phyloP scores from a whole-genome alignment of 2,888 invertebrate genomes.

The Drosophila hamatofila region DNA sequence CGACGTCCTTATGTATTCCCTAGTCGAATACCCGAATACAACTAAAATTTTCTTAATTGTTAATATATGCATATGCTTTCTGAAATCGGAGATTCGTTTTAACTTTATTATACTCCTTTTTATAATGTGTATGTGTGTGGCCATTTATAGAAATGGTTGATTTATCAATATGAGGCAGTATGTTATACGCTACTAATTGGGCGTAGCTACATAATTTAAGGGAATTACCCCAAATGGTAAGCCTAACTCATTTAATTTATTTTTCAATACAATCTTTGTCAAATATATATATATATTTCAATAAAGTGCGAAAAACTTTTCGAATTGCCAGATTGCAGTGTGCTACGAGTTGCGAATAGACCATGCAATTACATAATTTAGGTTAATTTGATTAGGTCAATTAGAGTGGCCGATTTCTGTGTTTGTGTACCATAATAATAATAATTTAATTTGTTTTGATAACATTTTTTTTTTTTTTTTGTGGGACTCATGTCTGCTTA shows the following conservation, averaged over 20 bases:
- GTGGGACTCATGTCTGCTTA: slow-evolving; percentile 56
- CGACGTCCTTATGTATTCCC: too few relatives aligned
- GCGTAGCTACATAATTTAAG: slow-evolving; percentile 21
- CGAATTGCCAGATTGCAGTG: slow-evolving; percentile 17
- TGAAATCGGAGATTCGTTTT: neutral
- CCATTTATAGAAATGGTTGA: slow-evolving; percentile 11
- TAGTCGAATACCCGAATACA: too few relatives aligned
- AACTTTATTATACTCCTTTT: neutral
- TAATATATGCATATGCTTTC: neutral
- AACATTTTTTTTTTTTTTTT: slow-evolving; percentile 42
- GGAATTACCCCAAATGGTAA: slow-evolving; percentile 11
- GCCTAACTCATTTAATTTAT: slow-evolving; percentile 24
- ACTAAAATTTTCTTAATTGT: too few relatives aligned
- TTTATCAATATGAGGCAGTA: slow-evolving; percentile 40
- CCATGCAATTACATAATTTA: slow-evolving; percentile 18
- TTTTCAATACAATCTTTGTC: slow-evolving; percentile 36
- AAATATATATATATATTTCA: slow-evolving; percentile 20
- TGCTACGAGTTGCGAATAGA: slow-evolving; percentile 18
- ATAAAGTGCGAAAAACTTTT: slow-evolving; percentile 20
- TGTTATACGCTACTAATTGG: slow-evolving; percentile 33
- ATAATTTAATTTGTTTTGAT: slow-evolving; percentile 51
- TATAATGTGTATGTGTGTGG: neutral
- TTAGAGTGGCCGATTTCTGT: slow-evolving; percentile 12
- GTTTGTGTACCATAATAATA: slow-evolving; percentile 31
- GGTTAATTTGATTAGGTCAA: slow-evolving; percentile 30